Evolutionary conservation across 2,888 invertebrate genomes (phyloP), one percentile per base, ranked within the genome.

Genomic region (Glyphotaelius pellucidus): DNA sequence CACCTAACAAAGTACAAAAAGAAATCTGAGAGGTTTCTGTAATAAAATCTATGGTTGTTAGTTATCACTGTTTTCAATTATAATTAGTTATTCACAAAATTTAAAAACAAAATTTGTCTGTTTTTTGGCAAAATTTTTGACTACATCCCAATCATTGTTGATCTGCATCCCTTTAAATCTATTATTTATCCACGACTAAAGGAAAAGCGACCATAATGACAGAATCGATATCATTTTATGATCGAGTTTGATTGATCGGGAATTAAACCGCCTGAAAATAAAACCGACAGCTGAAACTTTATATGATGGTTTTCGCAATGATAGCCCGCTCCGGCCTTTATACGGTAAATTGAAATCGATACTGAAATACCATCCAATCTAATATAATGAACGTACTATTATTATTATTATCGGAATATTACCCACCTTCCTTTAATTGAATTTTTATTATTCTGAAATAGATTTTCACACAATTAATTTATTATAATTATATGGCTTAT

Each of bases 181-280:
- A 67, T 67, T 25, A 25, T 67, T 67, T 67, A 67, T 67, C 67
- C 9, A 67, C 19, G 5, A 25, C 25, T 19, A 7, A 83, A 32
- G 35, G 83, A n/a, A 35, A 83, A 83, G 83, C 83, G 35, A 35
- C 83, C 35, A 0, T 83, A 11, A 32, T 2, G 83, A 83, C 32
- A 25, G 35, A 25, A 35, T 38, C 35, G 67, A 67, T 67, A 67
- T 9, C 67, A 25, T 67, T 67, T 67, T n/a, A 67, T n/a, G 67
- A 67, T 67, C 83, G 35, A 83, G 35, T 83, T 83, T 35, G 83
- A 83, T 83, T 83, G 83, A 83, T 83, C 25, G 83, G 35, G 83
- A 83, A 35, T 35, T 83, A 83, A 83, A 83, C 14, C 83, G 83
- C 7, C 83, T 19, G 83, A 35, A 83, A 83, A 35, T 32, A 83